These are phyloP conservation scores for Styela plicata DNA, from an alignment of 23 tunicate genomes.

Conservation along the genomic window DNA sequence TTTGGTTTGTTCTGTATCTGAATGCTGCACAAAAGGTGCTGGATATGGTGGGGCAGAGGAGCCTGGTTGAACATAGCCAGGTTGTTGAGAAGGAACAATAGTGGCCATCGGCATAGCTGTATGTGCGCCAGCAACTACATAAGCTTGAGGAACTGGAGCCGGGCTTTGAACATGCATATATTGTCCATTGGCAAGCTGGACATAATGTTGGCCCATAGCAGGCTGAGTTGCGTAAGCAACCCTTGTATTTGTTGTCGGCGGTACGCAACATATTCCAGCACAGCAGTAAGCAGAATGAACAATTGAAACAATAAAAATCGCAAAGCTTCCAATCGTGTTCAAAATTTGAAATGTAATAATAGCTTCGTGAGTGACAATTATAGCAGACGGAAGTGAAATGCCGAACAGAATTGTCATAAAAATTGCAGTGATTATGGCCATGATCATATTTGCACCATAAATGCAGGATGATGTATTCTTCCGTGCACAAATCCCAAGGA, in stretches of 20 bases:
- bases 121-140: not conserved
- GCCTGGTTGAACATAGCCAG: not conserved
- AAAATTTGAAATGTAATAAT: not conserved
- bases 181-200: not conserved
- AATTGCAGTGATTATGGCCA: constrained; percentile 5
- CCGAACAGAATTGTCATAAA: not conserved
- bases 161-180: not conserved
- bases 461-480: not conserved
- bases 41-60: not conserved
- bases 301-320: not conserved
- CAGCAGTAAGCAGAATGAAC: constrained; percentile 22
- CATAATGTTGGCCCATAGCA: not conserved
- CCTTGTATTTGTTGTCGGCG: not conserved
- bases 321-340: not conserved
- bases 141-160: too few relatives aligned
- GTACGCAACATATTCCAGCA: not conserved
- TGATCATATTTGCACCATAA: constrained; percentile 3
- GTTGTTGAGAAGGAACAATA: not conserved
- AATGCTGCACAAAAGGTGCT: not conserved
- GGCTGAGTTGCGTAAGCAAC: not conserved
- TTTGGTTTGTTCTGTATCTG: not conserved
- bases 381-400: not conserved
- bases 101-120: not conserved
- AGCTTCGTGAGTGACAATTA: not conserved
- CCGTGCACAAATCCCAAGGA: not conserved